A percentile compares a stretch with the other conserved stretches of the same genome.
Conservation (phyloP, 2,797 vertebrate genomes). For the Craterocephalus amniculus region DNA sequence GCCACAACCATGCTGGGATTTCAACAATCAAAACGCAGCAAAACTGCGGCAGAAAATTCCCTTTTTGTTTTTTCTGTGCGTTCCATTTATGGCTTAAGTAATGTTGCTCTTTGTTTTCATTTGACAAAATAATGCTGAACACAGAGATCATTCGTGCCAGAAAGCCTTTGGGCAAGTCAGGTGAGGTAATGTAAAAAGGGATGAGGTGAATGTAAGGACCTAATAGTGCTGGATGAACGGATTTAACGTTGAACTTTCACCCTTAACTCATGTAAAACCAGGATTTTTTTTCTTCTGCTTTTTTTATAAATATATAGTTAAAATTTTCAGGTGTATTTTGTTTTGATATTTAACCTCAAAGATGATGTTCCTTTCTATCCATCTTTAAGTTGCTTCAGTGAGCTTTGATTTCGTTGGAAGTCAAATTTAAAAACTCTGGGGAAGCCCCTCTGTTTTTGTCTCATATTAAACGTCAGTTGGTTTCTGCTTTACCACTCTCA, state of each 20-base stretch:
- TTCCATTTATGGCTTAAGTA: constrained; percentile 21
- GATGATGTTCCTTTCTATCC: background rate
- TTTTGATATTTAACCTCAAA: background rate
- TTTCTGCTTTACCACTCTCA: background rate
- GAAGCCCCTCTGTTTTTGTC: background rate
- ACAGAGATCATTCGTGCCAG: constrained; percentile 1
- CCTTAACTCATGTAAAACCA: background rate
- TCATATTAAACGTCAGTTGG: background rate
- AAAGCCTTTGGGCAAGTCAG: background rate
- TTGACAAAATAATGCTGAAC: constrained; percentile 3
- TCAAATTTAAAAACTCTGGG: background rate
- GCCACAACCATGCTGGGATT: constrained; percentile 50
- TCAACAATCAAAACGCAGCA: constrained; percentile 51
- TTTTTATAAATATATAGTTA: too few relatives aligned
- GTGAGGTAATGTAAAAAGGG: background rate
- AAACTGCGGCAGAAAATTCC: constrained; percentile 52
- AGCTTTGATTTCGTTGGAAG: background rate
- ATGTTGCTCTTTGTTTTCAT: background rate
- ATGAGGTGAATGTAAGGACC: background rate
- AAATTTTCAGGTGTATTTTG: background rate
- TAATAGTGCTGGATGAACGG: too few relatives aligned
- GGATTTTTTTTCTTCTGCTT: background rate
- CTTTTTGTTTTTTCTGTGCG: background rate
- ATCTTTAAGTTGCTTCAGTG: background rate
- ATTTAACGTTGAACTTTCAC: background rate